Conservation (phyloP, 2,888 invertebrate species). For the Cryptophagus acutangulus region DNA sequence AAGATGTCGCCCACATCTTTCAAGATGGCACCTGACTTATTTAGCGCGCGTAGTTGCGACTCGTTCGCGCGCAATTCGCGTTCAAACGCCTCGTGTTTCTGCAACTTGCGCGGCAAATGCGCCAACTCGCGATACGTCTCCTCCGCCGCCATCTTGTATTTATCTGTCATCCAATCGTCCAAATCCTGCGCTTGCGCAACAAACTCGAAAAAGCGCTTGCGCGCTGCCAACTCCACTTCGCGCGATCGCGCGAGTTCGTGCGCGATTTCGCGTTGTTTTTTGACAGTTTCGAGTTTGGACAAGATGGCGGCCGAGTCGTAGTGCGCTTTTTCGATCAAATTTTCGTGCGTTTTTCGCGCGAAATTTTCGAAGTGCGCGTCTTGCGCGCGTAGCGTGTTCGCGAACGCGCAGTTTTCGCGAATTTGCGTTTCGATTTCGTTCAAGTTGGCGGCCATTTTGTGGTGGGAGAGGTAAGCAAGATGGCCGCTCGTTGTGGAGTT, state of each 20-base stretch:
- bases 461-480: constrained; percentile 86
- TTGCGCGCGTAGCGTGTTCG: constrained; percentile 86
- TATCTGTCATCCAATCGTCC: constrained; percentile 86
- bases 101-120: constrained; percentile 85
- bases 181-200: constrained; percentile 88
- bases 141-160: constrained; percentile 84
- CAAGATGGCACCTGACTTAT: constrained; percentile 71
- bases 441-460: constrained; percentile 79
- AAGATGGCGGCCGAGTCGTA: constrained; percentile 75
- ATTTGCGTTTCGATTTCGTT: constrained; percentile 89
- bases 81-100: constrained; percentile 96
- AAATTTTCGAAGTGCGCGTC: constrained; percentile 85
- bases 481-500: constrained; percentile 93
- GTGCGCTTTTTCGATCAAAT: constrained; percentile 72
- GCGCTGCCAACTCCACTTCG: constrained; percentile 70
- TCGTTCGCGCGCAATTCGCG: constrained; percentile 92
- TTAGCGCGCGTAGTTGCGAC: constrained; percentile 81
- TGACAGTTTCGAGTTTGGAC: constrained; percentile 68
- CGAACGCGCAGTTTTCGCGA: constrained; percentile 90
- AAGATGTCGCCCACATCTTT: constrained; percentile 65
- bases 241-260: constrained; percentile 70
- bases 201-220: constrained; percentile 88
- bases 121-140: constrained; percentile 87
- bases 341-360: constrained; percentile 76
- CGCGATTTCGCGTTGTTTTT: constrained; percentile 68